Evolutionary conservation across 2,113 vertebrate species (phyloP), one percentile per base, ranked within the genome.

Genomic region (Tympanuchus pallidicinctus): DNA sequence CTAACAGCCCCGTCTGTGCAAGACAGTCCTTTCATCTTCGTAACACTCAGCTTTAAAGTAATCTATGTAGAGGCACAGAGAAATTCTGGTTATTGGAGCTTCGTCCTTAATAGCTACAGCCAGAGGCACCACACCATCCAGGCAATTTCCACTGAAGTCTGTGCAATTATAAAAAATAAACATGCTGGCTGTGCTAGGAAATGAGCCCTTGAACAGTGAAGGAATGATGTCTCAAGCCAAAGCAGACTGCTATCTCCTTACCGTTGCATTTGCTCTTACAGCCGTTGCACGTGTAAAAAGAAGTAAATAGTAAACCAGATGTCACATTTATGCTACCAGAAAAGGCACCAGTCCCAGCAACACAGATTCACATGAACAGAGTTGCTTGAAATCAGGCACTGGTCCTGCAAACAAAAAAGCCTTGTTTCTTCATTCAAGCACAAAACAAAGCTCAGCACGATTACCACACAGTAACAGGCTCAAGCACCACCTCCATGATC

Each of bases 381-480:
- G 5, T 56, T 82, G 34, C 15, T 19, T 86, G 24, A 78, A 50
- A 36, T 13, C 2, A 1, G 32, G 24, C 16, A 8, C 5, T 10
- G 8, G 4, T 27, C 15, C 24, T 40, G 67, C 59, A 45, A 9
- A n/a, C 73, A 70, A 45, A 63, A 47, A 59, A 69, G 3, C 22
- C 28, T 15, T 13, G 0, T 5, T 8, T 48, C 61, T 75, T 7
- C 16, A 8, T 36, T 74, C 56, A 65, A 43, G 32, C n/a, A 24
- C 17, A n/a, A 43, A 89, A 7, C 40, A n/a, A 88, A 70, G 15
- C 50, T 67, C n/a, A 59, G 3, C 32, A 4, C 9, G 1, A 7
- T 7, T 42, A 63, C 18, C 0, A 0, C 10, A 5, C 70, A 61
- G 22, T 30, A 30, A 22, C 7, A 22, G 36, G 43, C 7, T 1